Percentiles rank a stretch among this genome's conserved stretches.
These are phyloP conservation scores for Austrolebias charrua DNA, from an alignment of 2,797 vertebrate species.

Conservation along the genomic window DNA sequence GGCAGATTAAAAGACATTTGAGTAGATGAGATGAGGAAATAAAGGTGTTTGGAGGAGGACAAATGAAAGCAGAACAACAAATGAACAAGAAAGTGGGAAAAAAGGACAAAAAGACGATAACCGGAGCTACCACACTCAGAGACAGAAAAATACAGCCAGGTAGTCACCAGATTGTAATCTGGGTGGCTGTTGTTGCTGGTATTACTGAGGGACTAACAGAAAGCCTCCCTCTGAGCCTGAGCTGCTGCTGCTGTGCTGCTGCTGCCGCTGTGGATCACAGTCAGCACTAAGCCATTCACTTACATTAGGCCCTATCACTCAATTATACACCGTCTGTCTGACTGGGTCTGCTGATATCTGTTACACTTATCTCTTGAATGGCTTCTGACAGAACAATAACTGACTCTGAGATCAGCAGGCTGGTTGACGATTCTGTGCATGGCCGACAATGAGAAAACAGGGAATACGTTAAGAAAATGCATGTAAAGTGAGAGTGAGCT, in stretches of 20 bases:
- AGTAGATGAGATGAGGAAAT: constrained; percentile 13
- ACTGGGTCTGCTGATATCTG: constrained; percentile 51
- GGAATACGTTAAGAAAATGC: neutral
- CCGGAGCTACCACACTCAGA: constrained; percentile 20
- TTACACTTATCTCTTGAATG: constrained; percentile 64
- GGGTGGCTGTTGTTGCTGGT: constrained; percentile 50
- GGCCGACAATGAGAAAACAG: neutral
- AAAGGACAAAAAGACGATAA: constrained; percentile 32
- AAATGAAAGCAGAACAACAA: constrained; percentile 26
- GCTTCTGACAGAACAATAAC: constrained; percentile 65
- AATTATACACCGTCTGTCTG: constrained; percentile 63
- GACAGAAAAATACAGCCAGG: constrained; percentile 31
- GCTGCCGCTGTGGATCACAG: constrained; percentile 48
- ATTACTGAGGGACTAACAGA: constrained; percentile 50
- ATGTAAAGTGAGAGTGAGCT: too few species aligned
- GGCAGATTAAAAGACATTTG: constrained; percentile 17
- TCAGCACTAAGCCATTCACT: constrained; percentile 53
- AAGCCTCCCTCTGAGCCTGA: constrained; percentile 42
- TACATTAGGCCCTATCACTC: constrained; percentile 67
- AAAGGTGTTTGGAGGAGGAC: constrained; percentile 12
- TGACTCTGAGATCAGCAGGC: constrained; percentile 41
- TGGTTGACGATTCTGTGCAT: constrained; percentile 27
- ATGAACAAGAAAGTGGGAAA: constrained; percentile 31
- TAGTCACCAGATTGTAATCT: constrained; percentile 57
- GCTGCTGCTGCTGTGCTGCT: constrained; percentile 43